Conservation (phyloP, 2,888 invertebrate species). For the Aquatica leii region DNA sequence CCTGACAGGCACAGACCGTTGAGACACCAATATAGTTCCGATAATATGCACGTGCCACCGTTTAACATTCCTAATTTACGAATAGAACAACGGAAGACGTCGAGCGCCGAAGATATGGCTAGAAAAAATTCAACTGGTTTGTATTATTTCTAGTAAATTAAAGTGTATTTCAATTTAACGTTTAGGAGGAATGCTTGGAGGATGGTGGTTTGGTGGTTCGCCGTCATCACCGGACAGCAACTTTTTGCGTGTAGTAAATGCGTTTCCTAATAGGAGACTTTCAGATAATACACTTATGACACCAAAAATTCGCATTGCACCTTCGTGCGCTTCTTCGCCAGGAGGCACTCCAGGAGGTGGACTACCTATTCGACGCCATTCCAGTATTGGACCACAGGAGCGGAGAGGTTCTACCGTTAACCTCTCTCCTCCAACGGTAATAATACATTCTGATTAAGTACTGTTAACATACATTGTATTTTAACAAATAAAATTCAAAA, state of each 20-base stretch:
- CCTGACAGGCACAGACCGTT: slow-evolving; percentile 79
- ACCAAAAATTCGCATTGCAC: slow-evolving; percentile 87
- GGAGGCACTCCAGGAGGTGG: slow-evolving; percentile 76
- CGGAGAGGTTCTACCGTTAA: slow-evolving; percentile 84
- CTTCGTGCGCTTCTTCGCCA: slow-evolving; percentile 87
- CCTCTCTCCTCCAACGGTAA: slow-evolving; percentile 88
- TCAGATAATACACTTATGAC: slow-evolving; percentile 93
- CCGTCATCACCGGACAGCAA: slow-evolving; percentile 86
- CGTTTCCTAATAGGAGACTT: slow-evolving; percentile 84
- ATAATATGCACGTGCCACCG: slow-evolving; percentile 84
- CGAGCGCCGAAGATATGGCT: slow-evolving; percentile 91
- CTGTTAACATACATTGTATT: slow-evolving; percentile 11
- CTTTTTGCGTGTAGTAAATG: slow-evolving; percentile 83
- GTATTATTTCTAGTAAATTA: slow-evolving; percentile 54
- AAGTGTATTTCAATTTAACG: background rate
- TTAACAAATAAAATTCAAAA: slow-evolving; percentile 19
- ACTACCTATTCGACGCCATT: slow-evolving; percentile 86
- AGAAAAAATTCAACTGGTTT: slow-evolving; percentile 83
- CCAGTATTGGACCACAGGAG: slow-evolving; percentile 91
- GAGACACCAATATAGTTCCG: slow-evolving; percentile 84
- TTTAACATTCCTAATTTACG: slow-evolving; percentile 90
- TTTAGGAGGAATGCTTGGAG: slow-evolving; percentile 70
- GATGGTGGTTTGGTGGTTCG: slow-evolving; percentile 86
- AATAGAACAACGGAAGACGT: slow-evolving; percentile 87
- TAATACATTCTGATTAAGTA: slow-evolving; percentile 38